These are phyloP conservation scores for Pyrocoelia pectoralis DNA, from an alignment of 2,888 invertebrate species.

Conservation along the genomic window DNA sequence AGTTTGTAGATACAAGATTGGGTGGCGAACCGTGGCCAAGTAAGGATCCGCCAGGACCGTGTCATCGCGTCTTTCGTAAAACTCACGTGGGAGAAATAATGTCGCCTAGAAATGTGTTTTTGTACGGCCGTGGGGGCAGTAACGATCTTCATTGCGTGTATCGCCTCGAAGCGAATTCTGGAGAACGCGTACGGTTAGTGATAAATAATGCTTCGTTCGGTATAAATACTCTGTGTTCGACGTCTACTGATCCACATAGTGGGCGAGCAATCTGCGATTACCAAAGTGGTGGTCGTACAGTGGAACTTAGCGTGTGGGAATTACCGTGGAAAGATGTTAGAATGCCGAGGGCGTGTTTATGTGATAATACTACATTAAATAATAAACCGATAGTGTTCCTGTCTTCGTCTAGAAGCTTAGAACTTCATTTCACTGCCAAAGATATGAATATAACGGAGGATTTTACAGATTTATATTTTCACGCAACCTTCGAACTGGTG, in stretches of 20 bases:
- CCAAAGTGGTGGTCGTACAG: slow-evolving; percentile 56
- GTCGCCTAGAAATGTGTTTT: slow-evolving; percentile 77
- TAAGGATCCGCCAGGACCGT: slow-evolving; percentile 55
- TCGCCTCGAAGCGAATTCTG: slow-evolving; percentile 72
- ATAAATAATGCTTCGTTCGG: slow-evolving; percentile 79
- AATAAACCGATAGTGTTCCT: slow-evolving; percentile 70
- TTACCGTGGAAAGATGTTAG: slow-evolving; percentile 76
- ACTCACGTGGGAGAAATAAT: slow-evolving; percentile 69
- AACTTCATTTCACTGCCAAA: slow-evolving; percentile 78
- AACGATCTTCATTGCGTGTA: slow-evolving; percentile 76
- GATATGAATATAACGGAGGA: slow-evolving; percentile 81
- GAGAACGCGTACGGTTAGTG: slow-evolving; percentile 71
- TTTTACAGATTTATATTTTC: slow-evolving; percentile 82
- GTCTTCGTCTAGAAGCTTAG: slow-evolving; percentile 74
- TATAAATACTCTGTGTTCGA: slow-evolving; percentile 69
- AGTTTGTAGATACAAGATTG: slow-evolving; percentile 82
- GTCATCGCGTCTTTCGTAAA: slow-evolving; percentile 71
- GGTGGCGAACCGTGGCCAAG: slow-evolving; percentile 70
- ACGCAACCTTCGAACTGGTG: slow-evolving; percentile 74
- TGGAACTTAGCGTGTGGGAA: slow-evolving; percentile 70
- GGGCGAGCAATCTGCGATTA: slow-evolving; percentile 69
- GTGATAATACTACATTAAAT: slow-evolving; percentile 73
- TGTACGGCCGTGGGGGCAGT: slow-evolving; percentile 85
- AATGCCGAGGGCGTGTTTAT: slow-evolving; percentile 79
- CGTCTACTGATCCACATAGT: slow-evolving; percentile 76